Evolutionary conservation across 2,888 invertebrate genomes (phyloP), one percentile per base, ranked within the genome.

Genomic region (Hyalella azteca): DNA sequence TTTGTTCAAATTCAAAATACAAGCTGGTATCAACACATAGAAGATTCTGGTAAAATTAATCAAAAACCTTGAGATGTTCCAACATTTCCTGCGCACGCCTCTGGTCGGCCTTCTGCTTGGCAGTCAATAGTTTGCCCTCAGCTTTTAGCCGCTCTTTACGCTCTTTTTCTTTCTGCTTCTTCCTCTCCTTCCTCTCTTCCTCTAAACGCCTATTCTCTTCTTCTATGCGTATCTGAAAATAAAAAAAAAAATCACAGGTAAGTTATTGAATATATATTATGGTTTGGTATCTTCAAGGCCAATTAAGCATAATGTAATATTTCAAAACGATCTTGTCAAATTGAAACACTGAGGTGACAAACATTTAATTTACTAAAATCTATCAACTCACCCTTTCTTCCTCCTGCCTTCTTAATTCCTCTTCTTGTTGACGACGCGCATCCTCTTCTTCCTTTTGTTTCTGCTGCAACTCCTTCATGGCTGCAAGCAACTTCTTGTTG

Each of bases 61-160:
- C n/a, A 36, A 11, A 2, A 1, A 36, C 66, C 66, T 95, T 95
- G 54, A 96, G 89, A 1, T 94, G 93, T 78, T 96, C 95, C 82
- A 98, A 89, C 91, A 96, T 91, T 80, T 94, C 95, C 88, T 95
- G 94, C 9, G 96, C 95, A 85, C 96, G 91, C 0, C 94, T 94
- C 84, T 93, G 92, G 86, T 96, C 96, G 85, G 94, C 94, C 87
- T 95, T 97, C 87, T 99, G 97, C 88, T 97, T 97, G 0, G 95
- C 93, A 2, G 97, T 97, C 81, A 98, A 89, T 45, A 96, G 90
- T 89, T 96, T 98, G 2, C 98, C 98, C 89, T 98, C 98, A n/a
- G 95, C 95, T 88, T 98, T 98, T 86, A 96, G 90, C 87, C 95
- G 91, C 86, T 96, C 96, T 88, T 95, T 96, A 77, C 94, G 91